Evolutionary conservation across 2,888 invertebrate species (phyloP).

Genomic region (Meandrusa payeni): DNA sequence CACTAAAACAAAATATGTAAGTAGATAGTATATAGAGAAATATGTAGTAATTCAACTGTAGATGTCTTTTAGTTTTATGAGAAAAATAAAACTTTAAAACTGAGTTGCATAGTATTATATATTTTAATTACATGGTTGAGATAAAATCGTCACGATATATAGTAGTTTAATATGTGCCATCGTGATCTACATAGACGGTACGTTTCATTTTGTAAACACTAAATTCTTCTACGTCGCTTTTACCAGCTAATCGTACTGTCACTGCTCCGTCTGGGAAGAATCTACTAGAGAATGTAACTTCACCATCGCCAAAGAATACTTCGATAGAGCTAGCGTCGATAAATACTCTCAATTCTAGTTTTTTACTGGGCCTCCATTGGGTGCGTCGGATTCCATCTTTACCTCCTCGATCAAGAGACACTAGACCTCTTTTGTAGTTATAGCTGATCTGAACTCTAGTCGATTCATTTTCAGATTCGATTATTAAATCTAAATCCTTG

Average conservation of each 20-base stretch:
- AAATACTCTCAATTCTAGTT: constrained; percentile 24
- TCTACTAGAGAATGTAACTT: constrained; percentile 34
- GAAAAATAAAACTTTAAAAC: too few relatives aligned
- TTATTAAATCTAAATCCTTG: constrained; percentile 39
- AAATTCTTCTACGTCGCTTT: constrained; percentile 9
- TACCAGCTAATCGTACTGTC: constrained; percentile 19
- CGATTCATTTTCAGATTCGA: constrained; percentile 40
- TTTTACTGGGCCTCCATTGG: constrained; percentile 43
- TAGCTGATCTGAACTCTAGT: constrained; percentile 40
- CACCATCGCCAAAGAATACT: constrained; percentile 34
- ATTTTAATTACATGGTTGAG: too few relatives aligned
- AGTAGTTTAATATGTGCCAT: too few relatives aligned
- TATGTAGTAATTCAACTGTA: too few relatives aligned
- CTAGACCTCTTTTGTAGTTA: constrained; percentile 36
- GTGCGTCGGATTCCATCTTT: constrained; percentile 49
- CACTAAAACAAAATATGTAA: too few relatives aligned
- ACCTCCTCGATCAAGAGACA: constrained; percentile 54
- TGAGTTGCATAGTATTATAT: too few relatives aligned
- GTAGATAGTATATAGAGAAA: too few relatives aligned
- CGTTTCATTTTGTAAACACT: constrained; percentile 15
- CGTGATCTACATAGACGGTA: constrained; percentile 2
- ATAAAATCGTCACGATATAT: too few relatives aligned
- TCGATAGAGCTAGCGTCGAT: constrained; percentile 35
- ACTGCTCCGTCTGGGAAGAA: constrained; percentile 32
- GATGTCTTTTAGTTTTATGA: too few relatives aligned